phyloP scores from a whole-genome alignment of 2,888 invertebrate genomes.

The Agonopterix subpropinquella region DNA sequence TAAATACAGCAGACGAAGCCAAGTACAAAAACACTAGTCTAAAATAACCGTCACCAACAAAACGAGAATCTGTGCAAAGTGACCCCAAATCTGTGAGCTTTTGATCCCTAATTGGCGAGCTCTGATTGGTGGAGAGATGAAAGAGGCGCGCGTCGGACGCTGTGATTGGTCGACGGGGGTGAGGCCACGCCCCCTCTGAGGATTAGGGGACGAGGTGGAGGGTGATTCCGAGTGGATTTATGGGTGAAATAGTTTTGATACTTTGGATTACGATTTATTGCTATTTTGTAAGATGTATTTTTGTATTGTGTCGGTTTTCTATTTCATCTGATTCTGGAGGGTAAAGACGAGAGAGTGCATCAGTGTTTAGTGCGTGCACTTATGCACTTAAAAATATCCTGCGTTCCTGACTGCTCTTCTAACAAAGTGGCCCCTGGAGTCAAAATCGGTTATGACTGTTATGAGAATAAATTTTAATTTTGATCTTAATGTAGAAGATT shows the following conservation, averaged over 20 bases:
- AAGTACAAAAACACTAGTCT: background rate
- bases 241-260: slow-evolving; percentile 33
- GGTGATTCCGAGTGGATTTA: slow-evolving; percentile 23
- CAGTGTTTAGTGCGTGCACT: background rate
- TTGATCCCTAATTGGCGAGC: slow-evolving; percentile 58
- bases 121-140: slow-evolving; percentile 39
- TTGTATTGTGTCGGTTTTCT: background rate
- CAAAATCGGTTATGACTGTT: too few species aligned
- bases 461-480: too few species aligned
- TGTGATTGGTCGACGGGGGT: slow-evolving; percentile 34
- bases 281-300: background rate
- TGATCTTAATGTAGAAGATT: too few species aligned
- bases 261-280: slow-evolving; percentile 19
- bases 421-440: too few species aligned
- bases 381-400: background rate
- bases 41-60: slow-evolving; percentile 25
- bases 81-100: slow-evolving; percentile 63
- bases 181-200: slow-evolving; percentile 32
- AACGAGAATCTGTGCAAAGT: slow-evolving; percentile 49
- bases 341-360: background rate
- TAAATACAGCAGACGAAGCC: background rate
- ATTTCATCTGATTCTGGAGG: too few species aligned
- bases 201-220: slow-evolving; percentile 47
- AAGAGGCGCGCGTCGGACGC: slow-evolving; percentile 29
- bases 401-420: too few species aligned